Evolutionary conservation across 2,797 vertebrate species (phyloP), one percentile per base, ranked within the genome.

Genomic region (Glossophaga mutica): DNA sequence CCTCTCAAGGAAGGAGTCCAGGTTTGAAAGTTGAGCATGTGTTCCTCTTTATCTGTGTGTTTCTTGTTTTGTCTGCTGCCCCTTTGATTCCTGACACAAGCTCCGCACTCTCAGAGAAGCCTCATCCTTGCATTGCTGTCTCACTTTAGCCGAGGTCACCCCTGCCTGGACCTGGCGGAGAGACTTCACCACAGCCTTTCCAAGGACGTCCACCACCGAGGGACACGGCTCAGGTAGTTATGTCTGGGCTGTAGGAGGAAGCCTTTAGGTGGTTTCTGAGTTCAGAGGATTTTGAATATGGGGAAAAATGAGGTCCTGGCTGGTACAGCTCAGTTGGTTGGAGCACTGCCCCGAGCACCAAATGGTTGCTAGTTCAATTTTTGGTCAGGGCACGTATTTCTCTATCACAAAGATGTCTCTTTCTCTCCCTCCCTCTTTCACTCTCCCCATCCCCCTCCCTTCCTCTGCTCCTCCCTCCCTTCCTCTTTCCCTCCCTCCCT

Each of bases 181-280:
- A 26, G 73, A 78, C 74, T 89, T 95, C 70, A 97, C 97, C 55
- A 24, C 95, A 95, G 91, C 92, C 85, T 96, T 97, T 90, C 96
- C 96, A 5, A 86, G 67, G 44, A 52, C 22, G 46, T 59, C 94
- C 62, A 96, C 97, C 86, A 96, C 96, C 12, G 14, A 32, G 71
- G 74, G 86, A 94, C 81, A 57, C 15, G 91, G 90, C 22, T 70
- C 98, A 98, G 98, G 98, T 98, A 98, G 98, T 62, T 5, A 57
- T 9, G 73, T 71, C 0, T 1, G 24, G 71, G 44, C 8, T 24
- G 7, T 24, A 29, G 55, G 32, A 22, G 59, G 34, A 70, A 68
- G 82, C 16, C 37, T 70, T 59, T 42, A 24, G 10, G 5, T 10
- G 0, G 5, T 29, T 12, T 87, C 62, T 79, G 76, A 79, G 62